phyloP scores from a whole-genome alignment of 2,113 vertebrate genomes.

The Eupsittula cactorum region DNA sequence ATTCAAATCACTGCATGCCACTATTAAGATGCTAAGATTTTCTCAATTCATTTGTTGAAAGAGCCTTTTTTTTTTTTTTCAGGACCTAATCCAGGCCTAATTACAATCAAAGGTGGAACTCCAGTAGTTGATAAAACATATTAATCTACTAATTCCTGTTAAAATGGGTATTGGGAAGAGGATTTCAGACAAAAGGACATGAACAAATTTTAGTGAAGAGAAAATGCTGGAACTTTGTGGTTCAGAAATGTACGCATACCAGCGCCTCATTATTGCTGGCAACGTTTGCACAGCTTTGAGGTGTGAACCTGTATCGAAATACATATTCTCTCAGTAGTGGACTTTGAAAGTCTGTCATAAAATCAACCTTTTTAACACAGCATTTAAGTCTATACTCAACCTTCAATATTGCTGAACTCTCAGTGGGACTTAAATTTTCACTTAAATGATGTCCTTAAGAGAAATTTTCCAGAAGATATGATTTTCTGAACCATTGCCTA shows the following conservation, averaged over 20 bases:
- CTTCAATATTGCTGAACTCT: neutral
- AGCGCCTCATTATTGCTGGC: neutral
- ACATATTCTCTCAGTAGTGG: neutral
- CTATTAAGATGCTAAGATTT: neutral
- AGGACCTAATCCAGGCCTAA: neutral
- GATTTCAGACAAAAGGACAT: neutral
- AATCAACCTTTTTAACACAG: neutral
- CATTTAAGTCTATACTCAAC: neutral
- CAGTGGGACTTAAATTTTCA: neutral
- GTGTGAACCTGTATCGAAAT: neutral
- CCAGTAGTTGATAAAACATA: neutral
- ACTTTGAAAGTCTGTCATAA: neutral
- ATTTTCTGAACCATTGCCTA: neutral
- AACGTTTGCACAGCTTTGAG: neutral
- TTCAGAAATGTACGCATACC: neutral
- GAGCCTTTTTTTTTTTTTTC: neutral
- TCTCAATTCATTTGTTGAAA: neutral
- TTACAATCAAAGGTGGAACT: neutral
- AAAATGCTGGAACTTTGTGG: neutral
- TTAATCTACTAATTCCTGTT: neutral
- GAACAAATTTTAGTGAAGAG: neutral
- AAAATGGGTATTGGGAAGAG: neutral
- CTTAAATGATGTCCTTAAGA: neutral
- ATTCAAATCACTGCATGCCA: neutral
- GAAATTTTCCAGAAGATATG: neutral